phyloP scores from a whole-genome alignment of 1,140 invertebrate genomes.

The Dicyema japonicum region DNA sequence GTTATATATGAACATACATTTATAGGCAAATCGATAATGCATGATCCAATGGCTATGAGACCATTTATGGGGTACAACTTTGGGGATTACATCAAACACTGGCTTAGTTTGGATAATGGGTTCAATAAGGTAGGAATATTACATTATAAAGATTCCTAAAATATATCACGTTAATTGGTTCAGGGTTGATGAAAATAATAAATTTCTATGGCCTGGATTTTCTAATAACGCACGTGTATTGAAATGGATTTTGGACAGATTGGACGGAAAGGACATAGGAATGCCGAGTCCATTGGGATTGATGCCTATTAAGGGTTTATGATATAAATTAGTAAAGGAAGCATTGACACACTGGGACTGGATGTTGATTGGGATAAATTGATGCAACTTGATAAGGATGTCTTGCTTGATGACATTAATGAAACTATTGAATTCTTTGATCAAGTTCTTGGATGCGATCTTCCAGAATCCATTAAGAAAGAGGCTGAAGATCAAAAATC shows the following conservation, averaged over 20 bases:
- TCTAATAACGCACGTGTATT: conserved; percentile 61
- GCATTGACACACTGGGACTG: no score
- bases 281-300: conserved; percentile 11
- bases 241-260: conserved; percentile 49
- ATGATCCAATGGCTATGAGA: conserved; percentile 81
- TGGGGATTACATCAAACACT: conserved; percentile 57
- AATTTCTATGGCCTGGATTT: conserved; percentile 68
- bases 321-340: no score
- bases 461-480: no score
- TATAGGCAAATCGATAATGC: conserved; percentile 59
- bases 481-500: no score
- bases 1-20: neutral
- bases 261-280: conserved; percentile 26
- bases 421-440: no score
- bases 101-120: conserved; percentile 46
- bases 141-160: conserved; percentile 34
- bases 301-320: no score
- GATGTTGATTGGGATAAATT: no score
- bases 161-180: conserved; percentile 98
- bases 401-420: no score
- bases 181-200: conserved; percentile 38
- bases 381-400: no score
- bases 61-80: conserved; percentile 94
- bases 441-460: no score
- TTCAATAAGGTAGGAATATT: no score